phyloP scores from a whole-genome alignment of 2,113 vertebrate species.

The Beaufortia kweichowensis region DNA sequence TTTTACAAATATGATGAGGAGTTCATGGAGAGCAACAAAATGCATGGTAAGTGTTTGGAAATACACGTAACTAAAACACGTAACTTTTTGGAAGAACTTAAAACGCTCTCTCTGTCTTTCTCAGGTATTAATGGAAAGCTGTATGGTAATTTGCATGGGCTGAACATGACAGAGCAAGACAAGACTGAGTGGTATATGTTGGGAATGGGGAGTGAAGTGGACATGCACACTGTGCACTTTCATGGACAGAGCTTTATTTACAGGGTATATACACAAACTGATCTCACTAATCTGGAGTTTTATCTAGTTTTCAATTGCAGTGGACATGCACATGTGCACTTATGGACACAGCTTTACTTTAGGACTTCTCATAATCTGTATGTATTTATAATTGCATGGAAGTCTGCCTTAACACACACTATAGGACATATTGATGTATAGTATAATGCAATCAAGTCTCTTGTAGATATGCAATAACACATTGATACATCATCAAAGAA shows the following conservation, averaged over 20 bases:
- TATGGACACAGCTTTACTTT: too few species aligned
- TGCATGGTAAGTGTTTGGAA: conserved; percentile 78
- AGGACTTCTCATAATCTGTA: too few species aligned
- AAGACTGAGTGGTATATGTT: conserved; percentile 91
- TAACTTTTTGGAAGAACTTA: not conserved
- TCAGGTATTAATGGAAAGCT: conserved; percentile 92
- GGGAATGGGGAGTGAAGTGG: conserved; percentile 89
- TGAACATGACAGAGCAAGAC: conserved; percentile 83
- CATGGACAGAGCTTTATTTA: conserved; percentile 92
- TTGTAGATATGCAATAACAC: too few species aligned
- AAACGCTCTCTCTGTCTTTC: conserved; percentile 22
- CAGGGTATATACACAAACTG: conserved; percentile 72
- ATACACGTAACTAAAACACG: not conserved
- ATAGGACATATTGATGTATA: too few species aligned
- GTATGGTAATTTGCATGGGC: conserved; percentile 84
- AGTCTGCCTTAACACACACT: too few species aligned
- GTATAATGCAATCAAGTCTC: too few species aligned
- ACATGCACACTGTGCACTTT: conserved; percentile 93
- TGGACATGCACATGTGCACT: too few species aligned
- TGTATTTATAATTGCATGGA: too few species aligned
- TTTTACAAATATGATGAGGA: conserved; percentile 62
- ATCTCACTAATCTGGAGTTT: not conserved
- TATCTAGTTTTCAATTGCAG: too few species aligned
- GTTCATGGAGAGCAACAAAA: conserved; percentile 88
- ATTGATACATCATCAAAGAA: too few species aligned